Base-by-base conservation (phyloP, 2,888 invertebrate genomes). In the Automeris io region DNA sequence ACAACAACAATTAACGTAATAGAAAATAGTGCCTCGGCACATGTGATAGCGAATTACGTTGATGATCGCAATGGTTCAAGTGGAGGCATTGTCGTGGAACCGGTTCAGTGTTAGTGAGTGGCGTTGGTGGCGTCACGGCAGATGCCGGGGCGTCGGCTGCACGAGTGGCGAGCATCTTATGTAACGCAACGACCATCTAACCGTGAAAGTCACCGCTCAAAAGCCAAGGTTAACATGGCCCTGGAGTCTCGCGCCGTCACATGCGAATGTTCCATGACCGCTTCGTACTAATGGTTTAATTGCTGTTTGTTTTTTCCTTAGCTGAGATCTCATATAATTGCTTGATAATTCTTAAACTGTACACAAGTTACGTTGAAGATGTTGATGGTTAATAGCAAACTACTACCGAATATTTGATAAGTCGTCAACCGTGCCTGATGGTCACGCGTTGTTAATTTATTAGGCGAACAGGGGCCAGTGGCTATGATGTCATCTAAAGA, bases 131-230 rank as follows among this genome's bases (percentile, higher is more conserved):
- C 81, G 78, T 79, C 80, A 78, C 57, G 64, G 72, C 70, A 73
- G 76, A 70, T 69, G 74, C 63, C 59, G 55, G 54, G 61, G 58
- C 61, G 62, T 57, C 63, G 64, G 53, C 49, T 51, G 56, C 39
- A 9, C 45, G 53, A 51, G 47, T 26, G 33, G 22, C 66, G 73
- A 70, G 59, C 80, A 78, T 79, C 83, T 85, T 81, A 82, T 80
- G 77, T 82, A 83, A 81, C 68, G 49, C 54, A 51, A 53, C 77
- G 70, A 62, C 79, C 74, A 80, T 78, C 83, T 83, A 85, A 86
- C 85, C 86, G 85, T 86, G 86, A 86, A 86, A 86, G 86, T 85
- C 76, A 70, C 77, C 79, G 76, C 77, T 83, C 82, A 83, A 85
- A 83, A 83, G 82, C 85, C 86, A 86, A 86, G 86, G 86, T 85